phyloP scores from a whole-genome alignment of 2,113 vertebrate species.

The Struthio camelus region DNA sequence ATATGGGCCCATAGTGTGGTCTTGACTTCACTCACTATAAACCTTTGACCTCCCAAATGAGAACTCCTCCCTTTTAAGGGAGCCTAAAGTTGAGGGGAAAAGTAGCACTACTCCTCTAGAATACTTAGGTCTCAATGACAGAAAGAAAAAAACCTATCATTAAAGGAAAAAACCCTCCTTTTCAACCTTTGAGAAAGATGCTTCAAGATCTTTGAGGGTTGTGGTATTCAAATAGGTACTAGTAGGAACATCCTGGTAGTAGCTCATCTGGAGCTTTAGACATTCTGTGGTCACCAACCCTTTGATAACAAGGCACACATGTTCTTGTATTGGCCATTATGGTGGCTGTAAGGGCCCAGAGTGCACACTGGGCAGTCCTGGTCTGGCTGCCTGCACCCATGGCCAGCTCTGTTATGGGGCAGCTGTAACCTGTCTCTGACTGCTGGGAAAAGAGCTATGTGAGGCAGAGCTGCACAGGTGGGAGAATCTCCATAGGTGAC shows the following conservation, averaged over 20 bases:
- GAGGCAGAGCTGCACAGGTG: not conserved
- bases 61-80: not conserved
- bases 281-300: not conserved
- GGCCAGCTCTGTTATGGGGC: not conserved
- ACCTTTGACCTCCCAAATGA: not conserved
- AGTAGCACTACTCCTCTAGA: not conserved
- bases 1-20: not conserved
- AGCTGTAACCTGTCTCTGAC: not conserved
- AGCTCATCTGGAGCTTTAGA: not conserved
- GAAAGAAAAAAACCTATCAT: too few relatives aligned
- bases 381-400: not conserved
- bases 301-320: fast-evolving
- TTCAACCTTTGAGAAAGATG: not conserved
- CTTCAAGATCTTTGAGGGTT: not conserved
- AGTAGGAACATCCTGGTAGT: not conserved
- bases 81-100: not conserved
- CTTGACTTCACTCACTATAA: not conserved
- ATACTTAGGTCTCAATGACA: too few relatives aligned
- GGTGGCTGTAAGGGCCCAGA: not conserved
- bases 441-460: not conserved
- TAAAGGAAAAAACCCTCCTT: not conserved
- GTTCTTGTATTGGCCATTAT: not conserved
- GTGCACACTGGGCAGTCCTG: not conserved
- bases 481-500: not conserved
- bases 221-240: fast-evolving